These are phyloP conservation scores for Volucella bombylans DNA, from an alignment of 2,888 invertebrate species.

Conservation along the genomic window DNA sequence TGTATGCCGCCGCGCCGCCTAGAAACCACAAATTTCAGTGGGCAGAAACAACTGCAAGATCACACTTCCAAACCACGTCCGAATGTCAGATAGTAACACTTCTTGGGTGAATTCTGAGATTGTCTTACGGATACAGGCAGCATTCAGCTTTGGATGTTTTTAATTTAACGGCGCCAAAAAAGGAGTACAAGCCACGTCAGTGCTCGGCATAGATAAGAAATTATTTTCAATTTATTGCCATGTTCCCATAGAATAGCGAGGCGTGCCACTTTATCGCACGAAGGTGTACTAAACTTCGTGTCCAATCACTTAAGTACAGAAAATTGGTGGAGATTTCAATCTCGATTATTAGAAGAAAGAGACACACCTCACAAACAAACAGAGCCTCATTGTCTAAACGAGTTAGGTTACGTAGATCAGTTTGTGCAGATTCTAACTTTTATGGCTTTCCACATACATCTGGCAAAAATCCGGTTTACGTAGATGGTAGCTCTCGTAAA, in stretches of 20 bases:
- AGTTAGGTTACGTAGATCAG: no score
- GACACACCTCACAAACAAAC: no score
- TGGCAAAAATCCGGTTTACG: no score
- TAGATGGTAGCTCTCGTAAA: no score
- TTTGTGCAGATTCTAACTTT: no score
- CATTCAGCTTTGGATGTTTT: background rate
- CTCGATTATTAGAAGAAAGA: background rate
- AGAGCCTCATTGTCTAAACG: no score
- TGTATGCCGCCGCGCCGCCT: background rate
- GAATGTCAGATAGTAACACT: background rate
- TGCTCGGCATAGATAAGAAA: slow-evolving; percentile 4
- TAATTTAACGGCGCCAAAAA: slow-evolving; percentile 20
- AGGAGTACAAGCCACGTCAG: slow-evolving; percentile 5
- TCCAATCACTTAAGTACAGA: slow-evolving; percentile 40
- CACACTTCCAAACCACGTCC: slow-evolving; percentile 14
- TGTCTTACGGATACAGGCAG: background rate
- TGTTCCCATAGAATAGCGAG: slow-evolving; percentile 9
- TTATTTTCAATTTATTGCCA: slow-evolving; percentile 24
- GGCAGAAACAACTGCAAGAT: slow-evolving; percentile 31
- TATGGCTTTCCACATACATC: no score
- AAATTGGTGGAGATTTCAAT: slow-evolving; percentile 40
- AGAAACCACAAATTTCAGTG: slow-evolving; percentile 30
- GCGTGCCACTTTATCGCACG: slow-evolving; percentile 27
- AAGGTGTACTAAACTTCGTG: slow-evolving; percentile 30
- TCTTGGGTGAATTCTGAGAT: slow-evolving; percentile 5